Evolutionary conservation across 2,888 invertebrate genomes (phyloP).

Genomic region (Adelphocoris suturalis): DNA sequence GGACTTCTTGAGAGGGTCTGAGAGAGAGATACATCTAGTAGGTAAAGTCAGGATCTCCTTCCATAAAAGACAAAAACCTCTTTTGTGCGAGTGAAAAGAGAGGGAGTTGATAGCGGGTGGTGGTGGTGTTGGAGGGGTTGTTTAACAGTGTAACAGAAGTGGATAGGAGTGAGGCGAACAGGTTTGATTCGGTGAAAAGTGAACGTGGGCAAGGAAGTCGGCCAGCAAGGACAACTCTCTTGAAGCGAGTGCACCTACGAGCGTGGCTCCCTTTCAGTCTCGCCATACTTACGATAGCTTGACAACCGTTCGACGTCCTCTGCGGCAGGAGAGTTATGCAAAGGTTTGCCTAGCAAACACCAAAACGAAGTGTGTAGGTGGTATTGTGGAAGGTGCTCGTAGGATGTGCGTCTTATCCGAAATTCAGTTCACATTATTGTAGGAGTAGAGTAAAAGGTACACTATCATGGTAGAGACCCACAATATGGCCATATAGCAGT

Average conservation of each 20-base stretch:
- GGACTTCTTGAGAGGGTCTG: too few relatives aligned
- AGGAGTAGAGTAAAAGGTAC: too few relatives aligned
- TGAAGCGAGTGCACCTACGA: slow-evolving; percentile 26
- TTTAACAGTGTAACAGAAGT: background rate
- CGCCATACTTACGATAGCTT: background rate
- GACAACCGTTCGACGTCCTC: background rate
- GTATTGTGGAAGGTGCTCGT: too few relatives aligned
- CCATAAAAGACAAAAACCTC: slow-evolving; percentile 57
- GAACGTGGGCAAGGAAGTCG: slow-evolving; percentile 68
- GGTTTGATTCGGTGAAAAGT: slow-evolving; percentile 69
- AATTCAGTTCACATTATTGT: too few relatives aligned
- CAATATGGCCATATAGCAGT: too few relatives aligned
- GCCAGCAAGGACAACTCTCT: slow-evolving; percentile 68
- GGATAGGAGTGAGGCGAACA: slow-evolving; percentile 29
- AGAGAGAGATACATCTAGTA: slow-evolving; percentile 18
- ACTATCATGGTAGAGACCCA: too few relatives aligned
- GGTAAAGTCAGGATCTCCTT: slow-evolving; percentile 38
- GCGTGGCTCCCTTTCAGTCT: background rate
- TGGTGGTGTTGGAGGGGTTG: background rate
- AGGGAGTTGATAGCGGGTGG: background rate
- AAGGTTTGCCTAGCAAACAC: too few relatives aligned
- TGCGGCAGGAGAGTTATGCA: too few relatives aligned
- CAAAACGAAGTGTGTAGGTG: too few relatives aligned
- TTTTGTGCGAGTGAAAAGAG: background rate
- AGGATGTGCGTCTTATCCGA: too few relatives aligned